phyloP scores from a whole-genome alignment of 2,113 vertebrate species.

The Chaetodon auriga region DNA sequence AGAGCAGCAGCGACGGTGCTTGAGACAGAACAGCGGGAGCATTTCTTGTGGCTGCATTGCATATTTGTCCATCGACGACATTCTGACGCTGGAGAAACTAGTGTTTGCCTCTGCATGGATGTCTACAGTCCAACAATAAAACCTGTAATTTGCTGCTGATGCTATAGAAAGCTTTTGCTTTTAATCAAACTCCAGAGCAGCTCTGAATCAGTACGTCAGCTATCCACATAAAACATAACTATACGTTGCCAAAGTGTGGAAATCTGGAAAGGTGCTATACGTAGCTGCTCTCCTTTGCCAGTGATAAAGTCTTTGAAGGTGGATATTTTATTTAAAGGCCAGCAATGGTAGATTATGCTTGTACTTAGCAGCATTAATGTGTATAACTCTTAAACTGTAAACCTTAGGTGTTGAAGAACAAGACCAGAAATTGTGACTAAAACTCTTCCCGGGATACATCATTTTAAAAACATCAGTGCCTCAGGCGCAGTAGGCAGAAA shows the following conservation, averaged over 20 bases:
- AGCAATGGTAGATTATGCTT: not conserved
- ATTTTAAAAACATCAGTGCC: conserved; percentile 6
- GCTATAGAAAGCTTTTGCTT: not conserved
- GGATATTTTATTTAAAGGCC: not conserved
- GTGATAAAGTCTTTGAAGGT: not conserved
- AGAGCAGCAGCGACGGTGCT: not conserved
- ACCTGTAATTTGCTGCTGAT: not conserved
- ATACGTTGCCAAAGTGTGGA: not conserved
- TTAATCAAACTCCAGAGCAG: not conserved
- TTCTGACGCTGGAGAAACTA: not conserved
- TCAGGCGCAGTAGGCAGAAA: conserved; percentile 2
- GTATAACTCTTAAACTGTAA: not conserved
- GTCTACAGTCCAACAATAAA: not conserved
- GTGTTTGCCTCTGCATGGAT: not conserved
- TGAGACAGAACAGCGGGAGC: not conserved
- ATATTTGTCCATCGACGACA: not conserved
- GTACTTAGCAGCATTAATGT: not conserved
- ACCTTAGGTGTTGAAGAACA: conserved; percentile 9
- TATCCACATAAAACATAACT: not conserved
- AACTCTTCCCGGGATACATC: conserved; percentile 9
- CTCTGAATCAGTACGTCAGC: not conserved
- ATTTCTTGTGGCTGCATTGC: conserved; percentile 10
- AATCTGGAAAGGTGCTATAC: not conserved
- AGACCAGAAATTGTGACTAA: conserved; percentile 7
- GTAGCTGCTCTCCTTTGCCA: not conserved